Evolutionary conservation across 2,797 vertebrate species (phyloP).

Genomic region (Pyrocephalus nanus): DNA sequence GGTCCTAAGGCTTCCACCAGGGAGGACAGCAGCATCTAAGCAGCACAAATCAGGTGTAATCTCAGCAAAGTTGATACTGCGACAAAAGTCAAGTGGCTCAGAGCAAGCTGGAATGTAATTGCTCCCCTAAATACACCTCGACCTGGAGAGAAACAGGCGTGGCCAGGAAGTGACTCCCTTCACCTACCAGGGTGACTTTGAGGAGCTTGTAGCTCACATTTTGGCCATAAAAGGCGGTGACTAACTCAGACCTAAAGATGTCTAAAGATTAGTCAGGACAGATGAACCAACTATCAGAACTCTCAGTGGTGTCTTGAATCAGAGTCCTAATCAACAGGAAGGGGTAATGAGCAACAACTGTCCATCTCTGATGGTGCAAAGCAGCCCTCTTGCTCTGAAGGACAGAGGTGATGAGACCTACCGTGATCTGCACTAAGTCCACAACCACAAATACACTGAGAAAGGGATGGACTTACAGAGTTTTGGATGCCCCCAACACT

Average conservation of each 20-base stretch:
- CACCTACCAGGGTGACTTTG: accelerated
- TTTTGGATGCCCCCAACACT: accelerated
- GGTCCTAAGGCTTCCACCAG: background rate
- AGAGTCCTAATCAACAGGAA: background rate
- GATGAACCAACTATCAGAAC: background rate
- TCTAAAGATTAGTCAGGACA: background rate
- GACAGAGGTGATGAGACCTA: accelerated
- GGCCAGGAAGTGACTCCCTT: background rate
- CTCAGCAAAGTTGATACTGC: background rate
- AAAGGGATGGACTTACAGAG: accelerated
- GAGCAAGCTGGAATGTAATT: background rate
- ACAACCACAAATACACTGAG: background rate
- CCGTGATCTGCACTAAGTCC: accelerated
- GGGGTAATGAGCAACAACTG: background rate
- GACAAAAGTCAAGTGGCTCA: background rate
- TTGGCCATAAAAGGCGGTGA: background rate
- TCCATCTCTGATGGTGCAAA: background rate
- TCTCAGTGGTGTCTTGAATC: background rate
- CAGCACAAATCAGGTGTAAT: accelerated
- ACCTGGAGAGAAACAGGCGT: accelerated
- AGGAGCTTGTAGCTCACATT: background rate
- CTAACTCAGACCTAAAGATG: background rate
- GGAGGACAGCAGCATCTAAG: background rate
- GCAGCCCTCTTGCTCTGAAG: background rate
- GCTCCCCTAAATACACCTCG: background rate